A percentile compares a stretch with the other conserved stretches of the same genome.
phyloP scores from a whole-genome alignment of 2,113 vertebrate species.

The Panthera tigris region DNA sequence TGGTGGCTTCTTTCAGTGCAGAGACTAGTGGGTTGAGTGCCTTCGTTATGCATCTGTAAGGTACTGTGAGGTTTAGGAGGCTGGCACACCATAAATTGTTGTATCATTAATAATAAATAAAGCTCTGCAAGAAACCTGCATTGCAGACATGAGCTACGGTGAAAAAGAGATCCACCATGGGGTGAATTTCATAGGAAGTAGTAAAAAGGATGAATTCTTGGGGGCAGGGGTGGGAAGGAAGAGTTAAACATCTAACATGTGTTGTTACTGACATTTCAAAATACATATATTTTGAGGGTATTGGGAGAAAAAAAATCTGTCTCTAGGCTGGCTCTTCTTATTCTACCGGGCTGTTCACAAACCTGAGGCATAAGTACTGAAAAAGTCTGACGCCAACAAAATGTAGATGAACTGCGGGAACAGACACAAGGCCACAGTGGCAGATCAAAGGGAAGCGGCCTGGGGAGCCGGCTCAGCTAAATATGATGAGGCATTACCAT shows the following conservation, averaged over 20 bases:
- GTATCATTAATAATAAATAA: slow-evolving; percentile 68
- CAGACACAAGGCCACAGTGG: slow-evolving; percentile 76
- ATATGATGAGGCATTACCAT: slow-evolving; percentile 80
- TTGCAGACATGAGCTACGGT: slow-evolving; percentile 31
- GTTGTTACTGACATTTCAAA: neutral
- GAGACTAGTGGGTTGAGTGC: neutral
- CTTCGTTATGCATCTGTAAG: neutral
- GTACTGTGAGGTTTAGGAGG: slow-evolving; percentile 34
- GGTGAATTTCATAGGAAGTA: neutral
- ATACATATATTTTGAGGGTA: neutral
- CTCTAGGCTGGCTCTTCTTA: slow-evolving; percentile 60
- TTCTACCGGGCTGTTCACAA: slow-evolving; percentile 61
- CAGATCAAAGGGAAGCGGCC: slow-evolving; percentile 82
- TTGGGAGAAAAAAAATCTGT: slow-evolving; percentile 51
- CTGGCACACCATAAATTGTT: slow-evolving; percentile 10
- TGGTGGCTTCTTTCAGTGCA: neutral
- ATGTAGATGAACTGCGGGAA: slow-evolving; percentile 84
- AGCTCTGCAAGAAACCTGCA: slow-evolving; percentile 44
- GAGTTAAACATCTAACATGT: neutral
- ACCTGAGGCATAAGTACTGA: slow-evolving; percentile 66
- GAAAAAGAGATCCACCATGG: neutral
- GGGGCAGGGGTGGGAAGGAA: neutral
- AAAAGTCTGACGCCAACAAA: slow-evolving; percentile 82
- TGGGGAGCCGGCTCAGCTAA: slow-evolving; percentile 65
- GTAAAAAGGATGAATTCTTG: neutral